These are phyloP conservation scores for Prionace glauca DNA, from an alignment of 2,797 vertebrate species.

Conservation along the genomic window DNA sequence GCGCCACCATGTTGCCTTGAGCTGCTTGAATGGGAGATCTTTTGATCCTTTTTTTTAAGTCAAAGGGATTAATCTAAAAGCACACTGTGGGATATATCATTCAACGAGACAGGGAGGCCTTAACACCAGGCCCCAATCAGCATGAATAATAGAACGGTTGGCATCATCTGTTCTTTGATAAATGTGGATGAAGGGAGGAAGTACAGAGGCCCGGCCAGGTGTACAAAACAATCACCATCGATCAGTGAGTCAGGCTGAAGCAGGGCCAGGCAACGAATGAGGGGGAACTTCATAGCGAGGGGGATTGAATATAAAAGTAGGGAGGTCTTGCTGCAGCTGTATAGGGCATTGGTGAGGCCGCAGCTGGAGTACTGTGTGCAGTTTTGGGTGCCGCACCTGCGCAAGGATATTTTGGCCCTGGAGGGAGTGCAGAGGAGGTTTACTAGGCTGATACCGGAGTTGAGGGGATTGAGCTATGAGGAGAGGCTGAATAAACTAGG, in stretches of 20 bases:
- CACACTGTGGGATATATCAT: not conserved
- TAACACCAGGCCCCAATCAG: not conserved
- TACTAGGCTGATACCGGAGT: too few relatives aligned
- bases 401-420: too few relatives aligned
- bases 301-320: too few relatives aligned
- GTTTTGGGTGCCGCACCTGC: too few relatives aligned
- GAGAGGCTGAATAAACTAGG: too few relatives aligned
- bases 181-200: not conserved
- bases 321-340: too few relatives aligned
- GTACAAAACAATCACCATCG: not conserved
- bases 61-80: not conserved
- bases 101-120: not conserved
- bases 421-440: too few relatives aligned
- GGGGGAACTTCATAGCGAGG: too few relatives aligned
- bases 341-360: too few relatives aligned
- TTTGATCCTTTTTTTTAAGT: not conserved
- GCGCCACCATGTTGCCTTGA: too few relatives aligned
- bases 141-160: not conserved
- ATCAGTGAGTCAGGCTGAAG: not conserved
- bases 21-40: not conserved
- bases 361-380: too few relatives aligned
- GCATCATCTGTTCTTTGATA: not conserved
- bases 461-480: too few relatives aligned
- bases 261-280: not conserved
- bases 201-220: not conserved